Conservation (phyloP, 2,113 vertebrate species). For the Philantomba maxwellii region DNA sequence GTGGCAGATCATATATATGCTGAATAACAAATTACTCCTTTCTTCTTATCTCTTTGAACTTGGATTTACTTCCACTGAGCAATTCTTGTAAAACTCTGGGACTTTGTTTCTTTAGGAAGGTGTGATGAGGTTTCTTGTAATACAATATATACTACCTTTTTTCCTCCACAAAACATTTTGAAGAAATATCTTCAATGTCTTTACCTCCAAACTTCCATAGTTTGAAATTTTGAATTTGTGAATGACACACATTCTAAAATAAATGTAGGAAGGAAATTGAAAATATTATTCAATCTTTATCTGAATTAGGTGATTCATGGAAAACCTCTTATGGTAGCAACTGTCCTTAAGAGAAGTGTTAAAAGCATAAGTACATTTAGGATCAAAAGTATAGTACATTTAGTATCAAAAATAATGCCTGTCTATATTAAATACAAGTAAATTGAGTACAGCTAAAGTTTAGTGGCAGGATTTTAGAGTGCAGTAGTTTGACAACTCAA, state of each 20-base stretch:
- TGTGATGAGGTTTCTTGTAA: neutral
- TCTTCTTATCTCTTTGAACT: slow-evolving; percentile 52
- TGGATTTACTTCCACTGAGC: neutral
- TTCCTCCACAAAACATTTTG: neutral
- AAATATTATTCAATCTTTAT: neutral
- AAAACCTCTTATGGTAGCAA: neutral
- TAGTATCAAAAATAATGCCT: neutral
- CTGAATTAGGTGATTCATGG: neutral
- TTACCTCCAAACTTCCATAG: neutral
- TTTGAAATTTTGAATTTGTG: slow-evolving; percentile 6
- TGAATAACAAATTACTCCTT: neutral
- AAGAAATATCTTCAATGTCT: neutral
- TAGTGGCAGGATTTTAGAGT: neutral
- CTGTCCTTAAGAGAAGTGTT: neutral
- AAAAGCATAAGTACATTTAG: slow-evolving; percentile 18
- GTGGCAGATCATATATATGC: neutral
- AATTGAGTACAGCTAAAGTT: neutral
- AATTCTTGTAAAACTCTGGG: slow-evolving; percentile 26
- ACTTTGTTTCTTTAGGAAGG: neutral
- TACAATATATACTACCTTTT: neutral
- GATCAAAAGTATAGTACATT: neutral
- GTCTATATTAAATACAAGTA: neutral
- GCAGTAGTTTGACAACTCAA: neutral
- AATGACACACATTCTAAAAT: neutral
- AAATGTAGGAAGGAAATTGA: neutral